These are phyloP conservation scores for Euschistus heros DNA, from an alignment of 1,140 invertebrate species.

Conservation along the genomic window DNA sequence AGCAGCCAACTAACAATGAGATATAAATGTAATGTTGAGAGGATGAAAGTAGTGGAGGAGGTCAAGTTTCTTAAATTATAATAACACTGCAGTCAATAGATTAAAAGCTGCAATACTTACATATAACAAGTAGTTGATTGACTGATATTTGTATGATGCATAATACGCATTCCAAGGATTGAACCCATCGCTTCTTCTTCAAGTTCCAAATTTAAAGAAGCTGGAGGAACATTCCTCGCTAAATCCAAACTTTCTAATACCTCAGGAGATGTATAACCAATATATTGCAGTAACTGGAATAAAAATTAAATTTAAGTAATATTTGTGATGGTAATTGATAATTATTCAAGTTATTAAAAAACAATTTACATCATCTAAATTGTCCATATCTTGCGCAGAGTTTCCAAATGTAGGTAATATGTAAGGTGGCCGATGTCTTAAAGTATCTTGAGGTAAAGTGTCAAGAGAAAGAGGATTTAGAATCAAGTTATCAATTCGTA, in stretches of 20 bases:
- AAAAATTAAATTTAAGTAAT: constrained; percentile 23
- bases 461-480: constrained; percentile 26
- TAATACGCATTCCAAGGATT: constrained; percentile 66
- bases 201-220: constrained; percentile 49
- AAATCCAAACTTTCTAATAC: constrained; percentile 61
- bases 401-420: constrained; percentile 71
- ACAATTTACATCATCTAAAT: constrained; percentile 75
- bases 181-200: constrained; percentile 77
- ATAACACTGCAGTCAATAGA: neutral
- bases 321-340: neutral
- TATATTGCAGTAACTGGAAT: constrained; percentile 70
- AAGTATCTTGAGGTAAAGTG: constrained; percentile 46
- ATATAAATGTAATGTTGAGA: too few species aligned
- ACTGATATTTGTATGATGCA: constrained; percentile 58
- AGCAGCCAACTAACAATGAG: too few species aligned
- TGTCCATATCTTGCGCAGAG: constrained; percentile 79
- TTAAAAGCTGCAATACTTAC: constrained; percentile 7
- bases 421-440: constrained; percentile 57
- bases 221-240: constrained; percentile 56
- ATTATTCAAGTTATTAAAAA: constrained; percentile 2
- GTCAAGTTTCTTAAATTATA: too few species aligned
- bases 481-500: constrained; percentile 22
- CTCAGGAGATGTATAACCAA: constrained; percentile 86
- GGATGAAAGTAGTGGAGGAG: too few species aligned
- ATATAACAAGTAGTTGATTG: neutral